Conservation (phyloP, 2,888 invertebrate species). For the Lithophane semibrunnea region DNA sequence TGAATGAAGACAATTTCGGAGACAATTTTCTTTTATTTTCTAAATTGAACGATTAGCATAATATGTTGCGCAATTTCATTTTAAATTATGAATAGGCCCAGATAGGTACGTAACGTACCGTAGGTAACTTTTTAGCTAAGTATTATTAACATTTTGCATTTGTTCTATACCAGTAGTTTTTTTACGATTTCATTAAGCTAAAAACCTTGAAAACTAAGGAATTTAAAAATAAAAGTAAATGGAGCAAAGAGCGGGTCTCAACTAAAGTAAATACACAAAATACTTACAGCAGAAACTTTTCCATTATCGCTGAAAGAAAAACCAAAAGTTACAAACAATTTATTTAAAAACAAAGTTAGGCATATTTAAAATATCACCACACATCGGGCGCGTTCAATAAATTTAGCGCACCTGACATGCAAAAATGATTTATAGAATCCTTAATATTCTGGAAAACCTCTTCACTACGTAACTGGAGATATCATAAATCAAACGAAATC, state of each 20-base stretch:
- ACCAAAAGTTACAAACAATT: background rate
- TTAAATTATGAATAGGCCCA: slow-evolving; percentile 10
- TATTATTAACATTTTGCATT: background rate
- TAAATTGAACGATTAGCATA: slow-evolving; percentile 42
- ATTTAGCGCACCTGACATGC: slow-evolving; percentile 49
- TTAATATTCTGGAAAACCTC: slow-evolving; percentile 46
- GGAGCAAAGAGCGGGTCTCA: background rate
- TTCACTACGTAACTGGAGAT: slow-evolving; percentile 7
- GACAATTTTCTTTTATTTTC: slow-evolving; percentile 48
- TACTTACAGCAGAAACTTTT: background rate
- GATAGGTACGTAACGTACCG: background rate
- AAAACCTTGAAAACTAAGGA: background rate
- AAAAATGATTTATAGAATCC: slow-evolving; percentile 48
- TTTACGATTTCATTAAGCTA: background rate
- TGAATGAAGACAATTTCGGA: slow-evolving; percentile 37
- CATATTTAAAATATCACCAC: slow-evolving; percentile 3
- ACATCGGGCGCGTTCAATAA: slow-evolving; percentile 39
- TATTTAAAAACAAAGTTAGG: slow-evolving; percentile 8
- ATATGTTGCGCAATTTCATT: slow-evolving; percentile 18
- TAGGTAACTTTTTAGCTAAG: background rate
- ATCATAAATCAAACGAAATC: slow-evolving; percentile 54
- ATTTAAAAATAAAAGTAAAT: background rate
- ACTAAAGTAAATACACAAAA: background rate
- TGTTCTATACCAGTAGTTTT: background rate
- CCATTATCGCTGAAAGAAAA: slow-evolving; percentile 21